phyloP scores from a whole-genome alignment of 2,888 invertebrate species.

The Tromatobia lineatoria region DNA sequence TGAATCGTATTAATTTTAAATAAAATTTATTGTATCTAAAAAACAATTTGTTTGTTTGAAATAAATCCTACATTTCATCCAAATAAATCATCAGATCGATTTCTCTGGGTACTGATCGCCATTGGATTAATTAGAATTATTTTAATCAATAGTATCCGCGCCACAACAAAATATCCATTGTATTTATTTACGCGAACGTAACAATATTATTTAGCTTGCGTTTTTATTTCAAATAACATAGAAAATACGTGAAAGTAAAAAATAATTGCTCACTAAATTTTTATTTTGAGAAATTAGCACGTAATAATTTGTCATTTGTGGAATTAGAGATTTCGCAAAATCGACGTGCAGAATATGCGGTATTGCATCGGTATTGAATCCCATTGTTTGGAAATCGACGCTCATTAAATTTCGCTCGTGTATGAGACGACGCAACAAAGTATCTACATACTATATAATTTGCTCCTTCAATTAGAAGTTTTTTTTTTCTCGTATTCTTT shows the following conservation, averaged over 20 bases:
- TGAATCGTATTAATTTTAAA: no score
- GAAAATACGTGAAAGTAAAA: background rate
- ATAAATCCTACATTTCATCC: no score
- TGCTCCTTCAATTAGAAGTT: conserved; percentile 17
- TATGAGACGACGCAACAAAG: background rate
- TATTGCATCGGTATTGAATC: background rate
- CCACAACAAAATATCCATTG: no score
- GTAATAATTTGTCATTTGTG: background rate
- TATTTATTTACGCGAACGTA: no score
- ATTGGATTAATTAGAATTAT: no score
- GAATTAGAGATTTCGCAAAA: background rate
- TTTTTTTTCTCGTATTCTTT: conserved; percentile 7
- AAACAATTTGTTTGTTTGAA: no score
- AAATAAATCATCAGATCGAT: no score
- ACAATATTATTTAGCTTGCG: background rate
- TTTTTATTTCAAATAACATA: background rate
- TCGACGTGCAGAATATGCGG: background rate
- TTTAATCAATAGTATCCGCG: no score
- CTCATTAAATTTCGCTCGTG: background rate
- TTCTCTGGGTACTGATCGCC: no score
- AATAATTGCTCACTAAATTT: background rate
- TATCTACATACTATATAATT: background rate
- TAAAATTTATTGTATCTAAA: no score
- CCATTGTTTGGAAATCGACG: background rate
- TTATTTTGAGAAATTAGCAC: background rate